Conservation (phyloP, 2,888 invertebrate genomes). For the Microplitis deprimator region DNA sequence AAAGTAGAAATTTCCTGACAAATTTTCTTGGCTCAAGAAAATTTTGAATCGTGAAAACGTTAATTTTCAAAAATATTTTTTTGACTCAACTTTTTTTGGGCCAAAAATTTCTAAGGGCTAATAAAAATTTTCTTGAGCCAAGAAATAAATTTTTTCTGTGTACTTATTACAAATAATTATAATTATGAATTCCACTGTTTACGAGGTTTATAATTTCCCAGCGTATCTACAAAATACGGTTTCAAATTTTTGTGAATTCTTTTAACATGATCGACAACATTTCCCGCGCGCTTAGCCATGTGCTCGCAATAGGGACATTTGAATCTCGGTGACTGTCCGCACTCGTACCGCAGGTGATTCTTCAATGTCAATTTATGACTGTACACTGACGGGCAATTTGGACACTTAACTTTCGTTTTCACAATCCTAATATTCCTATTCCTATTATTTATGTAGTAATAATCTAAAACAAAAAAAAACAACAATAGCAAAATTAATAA, state of each 20-base stretch:
- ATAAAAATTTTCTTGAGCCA: too few species aligned
- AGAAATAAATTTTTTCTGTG: too few species aligned
- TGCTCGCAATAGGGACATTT: constrained; percentile 68
- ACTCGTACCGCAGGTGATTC: constrained; percentile 67
- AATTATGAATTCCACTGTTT: neutral
- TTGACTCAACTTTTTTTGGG: neutral
- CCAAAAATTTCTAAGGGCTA: too few species aligned
- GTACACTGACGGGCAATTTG: constrained; percentile 58
- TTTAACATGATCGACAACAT: constrained; percentile 80
- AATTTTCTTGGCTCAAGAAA: neutral
- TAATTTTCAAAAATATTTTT: neutral
- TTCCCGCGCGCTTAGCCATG: constrained; percentile 68
- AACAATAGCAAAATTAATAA: too few species aligned
- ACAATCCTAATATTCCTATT: neutral
- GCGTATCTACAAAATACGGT: constrained; percentile 27
- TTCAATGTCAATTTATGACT: constrained; percentile 62
- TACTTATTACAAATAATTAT: too few species aligned
- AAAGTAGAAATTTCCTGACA: neutral
- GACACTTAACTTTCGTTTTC: constrained; percentile 14
- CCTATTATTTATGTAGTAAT: neutral
- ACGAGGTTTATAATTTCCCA: constrained; percentile 18
- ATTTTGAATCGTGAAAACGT: neutral
- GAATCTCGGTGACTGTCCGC: constrained; percentile 68
- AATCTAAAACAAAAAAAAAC: too few species aligned
- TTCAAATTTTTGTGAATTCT: constrained; percentile 71